Conservation (phyloP, 2,797 vertebrate genomes). For the Sternotherus odoratus region DNA sequence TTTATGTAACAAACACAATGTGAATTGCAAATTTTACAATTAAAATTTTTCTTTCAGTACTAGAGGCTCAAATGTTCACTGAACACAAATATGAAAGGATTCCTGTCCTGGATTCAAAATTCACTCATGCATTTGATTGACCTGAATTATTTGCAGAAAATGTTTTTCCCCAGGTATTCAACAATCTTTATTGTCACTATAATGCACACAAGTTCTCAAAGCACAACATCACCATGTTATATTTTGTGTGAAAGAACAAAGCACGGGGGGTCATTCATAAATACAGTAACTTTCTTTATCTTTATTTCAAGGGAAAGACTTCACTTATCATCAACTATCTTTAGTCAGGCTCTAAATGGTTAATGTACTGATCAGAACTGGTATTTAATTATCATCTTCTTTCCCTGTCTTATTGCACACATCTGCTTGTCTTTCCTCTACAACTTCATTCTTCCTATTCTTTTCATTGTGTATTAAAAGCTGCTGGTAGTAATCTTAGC, state of each 20-base stretch:
- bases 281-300: neutral
- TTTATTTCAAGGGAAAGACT: conserved; percentile 25
- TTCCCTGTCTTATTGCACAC: conserved; percentile 53
- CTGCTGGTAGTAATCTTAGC: conserved; percentile 64
- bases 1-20: conserved; percentile 24
- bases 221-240: neutral
- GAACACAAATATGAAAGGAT: conserved; percentile 37
- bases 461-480: conserved; percentile 60
- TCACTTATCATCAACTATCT: neutral
- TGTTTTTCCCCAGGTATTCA: neutral
- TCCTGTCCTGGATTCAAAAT: neutral
- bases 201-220: neutral
- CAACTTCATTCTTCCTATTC: conserved; percentile 64
- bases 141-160: conserved; percentile 23
- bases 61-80: conserved; percentile 3
- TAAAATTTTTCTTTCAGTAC: conserved; percentile 32
- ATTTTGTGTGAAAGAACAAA: conserved; percentile 7
- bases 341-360: conserved; percentile 48
- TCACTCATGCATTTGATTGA: neutral
- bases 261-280: neutral
- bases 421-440: neutral
- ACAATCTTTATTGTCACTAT: neutral
- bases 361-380: conserved; percentile 62
- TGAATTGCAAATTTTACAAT: conserved; percentile 7
- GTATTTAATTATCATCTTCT: conserved; percentile 51